Evolutionary conservation across 35 echinoderm and acorn worm species (phyloP).

Genomic region (Apostichopus californicus): DNA sequence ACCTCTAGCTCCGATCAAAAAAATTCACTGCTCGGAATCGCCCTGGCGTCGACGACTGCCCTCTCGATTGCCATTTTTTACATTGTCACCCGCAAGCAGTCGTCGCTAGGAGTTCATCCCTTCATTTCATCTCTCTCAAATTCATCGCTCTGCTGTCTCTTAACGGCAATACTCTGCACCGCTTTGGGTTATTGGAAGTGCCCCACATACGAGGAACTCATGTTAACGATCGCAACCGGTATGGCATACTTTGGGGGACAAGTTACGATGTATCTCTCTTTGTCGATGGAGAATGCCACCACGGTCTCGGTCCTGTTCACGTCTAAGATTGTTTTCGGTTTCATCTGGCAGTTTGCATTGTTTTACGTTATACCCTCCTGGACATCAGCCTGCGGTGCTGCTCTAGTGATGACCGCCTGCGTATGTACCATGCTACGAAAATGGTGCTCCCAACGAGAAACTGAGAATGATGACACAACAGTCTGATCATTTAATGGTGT

Average conservation of each 20-base stretch:
- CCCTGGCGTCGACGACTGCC: background rate
- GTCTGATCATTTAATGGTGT: too few relatives aligned
- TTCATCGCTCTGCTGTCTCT: background rate
- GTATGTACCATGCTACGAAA: background rate
- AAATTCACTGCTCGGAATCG: constrained; percentile 7
- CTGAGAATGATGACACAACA: background rate
- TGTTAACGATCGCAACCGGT: background rate
- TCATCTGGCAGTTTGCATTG: constrained; percentile 31
- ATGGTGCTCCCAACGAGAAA: background rate
- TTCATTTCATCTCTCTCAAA: background rate
- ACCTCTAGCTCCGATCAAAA: background rate
- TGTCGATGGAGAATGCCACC: background rate
- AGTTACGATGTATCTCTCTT: background rate
- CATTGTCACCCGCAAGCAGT: background rate
- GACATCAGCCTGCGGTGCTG: background rate
- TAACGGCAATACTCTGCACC: background rate
- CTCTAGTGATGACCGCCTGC: constrained; percentile 2
- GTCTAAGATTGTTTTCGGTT: background rate
- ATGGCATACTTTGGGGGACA: background rate
- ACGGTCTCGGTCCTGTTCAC: background rate
- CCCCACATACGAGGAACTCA: background rate
- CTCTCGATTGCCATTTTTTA: background rate
- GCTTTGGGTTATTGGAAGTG: background rate
- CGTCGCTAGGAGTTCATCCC: background rate
- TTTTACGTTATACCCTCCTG: background rate